These are phyloP conservation scores for Sarotherodon lohbergeri DNA, from an alignment of 2,113 vertebrate species.

Conservation along the genomic window DNA sequence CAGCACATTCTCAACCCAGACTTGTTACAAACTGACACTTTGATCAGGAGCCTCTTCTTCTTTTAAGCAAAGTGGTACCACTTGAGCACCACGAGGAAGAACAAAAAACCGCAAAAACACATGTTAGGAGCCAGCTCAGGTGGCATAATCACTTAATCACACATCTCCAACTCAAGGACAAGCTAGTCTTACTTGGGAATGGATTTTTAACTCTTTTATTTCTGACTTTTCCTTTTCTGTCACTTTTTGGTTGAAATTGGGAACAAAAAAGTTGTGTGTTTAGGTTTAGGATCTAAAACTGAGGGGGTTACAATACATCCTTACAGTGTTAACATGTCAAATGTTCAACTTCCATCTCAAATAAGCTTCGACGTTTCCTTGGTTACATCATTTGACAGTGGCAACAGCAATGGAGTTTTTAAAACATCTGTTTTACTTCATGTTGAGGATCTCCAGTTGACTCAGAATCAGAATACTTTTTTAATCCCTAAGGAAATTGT, in stretches of 20 bases:
- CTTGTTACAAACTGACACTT: background rate
- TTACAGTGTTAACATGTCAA: background rate
- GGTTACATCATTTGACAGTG: background rate
- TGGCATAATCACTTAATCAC: background rate
- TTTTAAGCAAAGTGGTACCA: background rate
- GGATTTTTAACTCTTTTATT: background rate
- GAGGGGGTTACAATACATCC: background rate
- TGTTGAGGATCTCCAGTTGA: background rate
- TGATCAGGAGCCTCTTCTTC: background rate
- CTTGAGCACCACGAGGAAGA: background rate
- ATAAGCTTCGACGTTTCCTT: background rate
- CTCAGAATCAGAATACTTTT: background rate
- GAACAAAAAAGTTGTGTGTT: background rate
- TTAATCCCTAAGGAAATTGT: background rate
- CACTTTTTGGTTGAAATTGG: background rate
- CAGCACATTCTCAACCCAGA: rapidly evolving
- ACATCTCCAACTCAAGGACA: background rate
- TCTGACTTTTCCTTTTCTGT: background rate
- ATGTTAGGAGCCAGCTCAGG: background rate
- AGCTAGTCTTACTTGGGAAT: background rate
- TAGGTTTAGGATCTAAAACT: background rate
- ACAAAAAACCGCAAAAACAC: background rate
- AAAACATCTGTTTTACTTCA: background rate
- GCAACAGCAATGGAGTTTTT: background rate
- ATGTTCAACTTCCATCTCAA: background rate